These are phyloP conservation scores for Tapera naevia DNA, from an alignment of 2,797 vertebrate genomes.

Conservation along the genomic window DNA sequence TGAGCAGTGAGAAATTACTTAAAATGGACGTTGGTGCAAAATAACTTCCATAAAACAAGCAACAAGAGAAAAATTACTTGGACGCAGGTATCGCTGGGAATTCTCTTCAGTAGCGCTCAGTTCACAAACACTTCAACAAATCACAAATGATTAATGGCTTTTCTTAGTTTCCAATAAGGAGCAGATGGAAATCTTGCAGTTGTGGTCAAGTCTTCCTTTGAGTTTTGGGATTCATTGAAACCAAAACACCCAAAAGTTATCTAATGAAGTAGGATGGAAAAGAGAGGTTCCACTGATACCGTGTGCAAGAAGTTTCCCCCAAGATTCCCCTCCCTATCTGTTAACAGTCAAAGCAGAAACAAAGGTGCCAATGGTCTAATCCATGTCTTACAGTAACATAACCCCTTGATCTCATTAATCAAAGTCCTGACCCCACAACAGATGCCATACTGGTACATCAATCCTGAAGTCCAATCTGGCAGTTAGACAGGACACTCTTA, in stretches of 20 bases:
- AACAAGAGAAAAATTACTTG: background rate
- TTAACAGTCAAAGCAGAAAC: background rate
- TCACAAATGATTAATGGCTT: background rate
- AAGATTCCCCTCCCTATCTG: background rate
- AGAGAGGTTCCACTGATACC: fast-evolving
- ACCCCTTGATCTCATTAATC: background rate
- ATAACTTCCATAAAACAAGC: background rate
- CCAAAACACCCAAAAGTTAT: background rate
- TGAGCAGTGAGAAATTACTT: background rate
- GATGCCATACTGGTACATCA: background rate
- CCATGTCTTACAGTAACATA: background rate
- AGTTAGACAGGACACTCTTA: background rate
- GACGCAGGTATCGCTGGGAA: background rate
- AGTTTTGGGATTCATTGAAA: background rate
- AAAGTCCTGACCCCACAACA: background rate
- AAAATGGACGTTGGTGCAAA: background rate
- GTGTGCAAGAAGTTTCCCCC: background rate
- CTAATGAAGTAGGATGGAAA: background rate
- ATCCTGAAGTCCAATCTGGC: background rate
- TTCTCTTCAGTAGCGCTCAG: background rate
- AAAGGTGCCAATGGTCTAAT: background rate
- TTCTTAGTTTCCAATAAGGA: background rate
- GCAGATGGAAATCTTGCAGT: background rate
- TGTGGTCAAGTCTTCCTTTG: background rate
- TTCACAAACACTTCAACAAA: background rate